Conservation (phyloP, 2,888 invertebrate species). For the Ectemnius lituratus region DNA sequence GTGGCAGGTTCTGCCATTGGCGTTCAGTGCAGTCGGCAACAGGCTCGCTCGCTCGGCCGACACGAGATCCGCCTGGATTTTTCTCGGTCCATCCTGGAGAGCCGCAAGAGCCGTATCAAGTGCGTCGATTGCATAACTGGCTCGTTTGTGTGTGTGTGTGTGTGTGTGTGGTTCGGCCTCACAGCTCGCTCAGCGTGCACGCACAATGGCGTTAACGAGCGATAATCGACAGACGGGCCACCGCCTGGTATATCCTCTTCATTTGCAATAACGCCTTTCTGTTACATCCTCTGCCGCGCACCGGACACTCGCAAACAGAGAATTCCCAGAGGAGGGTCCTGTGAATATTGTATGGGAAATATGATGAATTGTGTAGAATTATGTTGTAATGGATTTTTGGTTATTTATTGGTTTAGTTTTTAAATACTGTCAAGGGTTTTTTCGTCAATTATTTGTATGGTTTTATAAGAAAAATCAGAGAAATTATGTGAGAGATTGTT, state of each 20-base stretch:
- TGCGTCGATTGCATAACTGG: constrained; percentile 55
- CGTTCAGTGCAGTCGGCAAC: no score
- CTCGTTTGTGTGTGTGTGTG: neutral
- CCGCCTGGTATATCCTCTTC: constrained; percentile 30
- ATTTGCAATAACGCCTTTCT: constrained; percentile 45
- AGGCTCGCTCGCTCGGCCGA: constrained; percentile 28
- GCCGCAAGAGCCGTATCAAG: constrained; percentile 51
- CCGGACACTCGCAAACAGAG: no score
- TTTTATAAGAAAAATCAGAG: no score
- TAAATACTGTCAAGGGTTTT: no score
- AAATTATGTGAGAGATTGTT: no score
- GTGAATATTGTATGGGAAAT: no score
- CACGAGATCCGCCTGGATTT: constrained; percentile 44
- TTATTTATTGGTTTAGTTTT: no score
- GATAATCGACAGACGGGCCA: constrained; percentile 47
- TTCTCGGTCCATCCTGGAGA: constrained; percentile 44
- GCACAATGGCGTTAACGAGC: constrained; percentile 57
- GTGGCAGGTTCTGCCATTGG: no score
- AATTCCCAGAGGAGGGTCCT: no score
- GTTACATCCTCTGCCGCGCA: neutral
- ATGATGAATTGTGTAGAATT: no score
- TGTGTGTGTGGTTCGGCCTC: constrained; percentile 18
- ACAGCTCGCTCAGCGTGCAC: constrained; percentile 27
- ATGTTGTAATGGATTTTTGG: no score
- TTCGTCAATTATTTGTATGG: no score